Base-by-base conservation (phyloP, 35 echinoderm and acorn worm genomes). In the Eucidaris tribuloides region DNA sequence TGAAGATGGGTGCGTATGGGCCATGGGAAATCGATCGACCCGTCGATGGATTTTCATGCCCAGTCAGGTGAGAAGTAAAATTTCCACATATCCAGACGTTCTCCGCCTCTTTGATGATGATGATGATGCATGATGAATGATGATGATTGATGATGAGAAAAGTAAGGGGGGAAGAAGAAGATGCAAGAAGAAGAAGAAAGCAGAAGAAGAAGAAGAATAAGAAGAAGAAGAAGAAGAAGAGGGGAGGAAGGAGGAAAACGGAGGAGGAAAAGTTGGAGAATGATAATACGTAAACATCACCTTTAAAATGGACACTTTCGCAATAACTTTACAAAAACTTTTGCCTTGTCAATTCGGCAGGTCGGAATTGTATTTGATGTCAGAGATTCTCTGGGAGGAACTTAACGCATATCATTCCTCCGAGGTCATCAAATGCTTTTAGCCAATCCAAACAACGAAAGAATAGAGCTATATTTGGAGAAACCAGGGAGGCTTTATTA, bases 41-140 rank as follows among this genome's bases (percentile, higher is more conserved):
- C 34, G 74, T 87, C 1, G 85, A 87, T 62, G 85, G 85, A 29
- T 87, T 87, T 42, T 76, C n/a, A n/a, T 79, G 45, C 85, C 85
- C 13, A 87, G 58, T 48, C 85, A 87, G 85, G 85, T 87, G 43
- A 58, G 56, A 18, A 17, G 7, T 19, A 13, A 0, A 13, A n/a
- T n/a, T n/a, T 63, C 36, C 17, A 13, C 13, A 54, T n/a, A n/a
- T n/a, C n/a, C n/a, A n/a, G n/a, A n/a, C n/a, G n/a, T n/a, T n/a
- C n/a, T n/a, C n/a, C n/a, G n/a, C n/a, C n/a, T n/a, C n/a, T n/a
- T n/a, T n/a, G n/a, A n/a, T n/a, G n/a, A n/a, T n/a, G n/a, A n/a
- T n/a, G n/a, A n/a, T n/a, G n/a, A n/a, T n/a, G n/a, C n/a, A n/a
- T n/a, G n/a, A n/a, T n/a, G n/a, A n/a, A n/a, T n/a, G n/a, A n/a